A percentile compares a stretch with the other conserved stretches of the same genome.
Conservation (phyloP, 2,888 invertebrate species). For the Crocallis elinguaria region DNA sequence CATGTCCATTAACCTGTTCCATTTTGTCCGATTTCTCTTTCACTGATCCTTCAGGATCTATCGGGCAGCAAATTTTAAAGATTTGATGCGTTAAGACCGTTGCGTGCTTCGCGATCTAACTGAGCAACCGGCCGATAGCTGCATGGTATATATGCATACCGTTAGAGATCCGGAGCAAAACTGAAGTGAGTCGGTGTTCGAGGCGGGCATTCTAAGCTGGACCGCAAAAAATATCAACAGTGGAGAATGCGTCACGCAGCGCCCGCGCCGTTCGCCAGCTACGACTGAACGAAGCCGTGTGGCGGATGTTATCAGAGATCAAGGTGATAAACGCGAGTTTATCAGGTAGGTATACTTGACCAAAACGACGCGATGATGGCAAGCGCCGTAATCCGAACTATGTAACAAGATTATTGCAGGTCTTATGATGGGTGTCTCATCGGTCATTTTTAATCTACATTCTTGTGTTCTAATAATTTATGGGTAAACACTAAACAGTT, state of each 20-base stretch:
- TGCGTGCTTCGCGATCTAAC: conserved; percentile 46
- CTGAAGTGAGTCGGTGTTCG: conserved; percentile 56
- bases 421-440: neutral
- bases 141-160: conserved; percentile 71
- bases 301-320: conserved; percentile 51
- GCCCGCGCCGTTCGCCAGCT: conserved; percentile 43
- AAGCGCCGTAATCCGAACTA: conserved; percentile 20
- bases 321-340: conserved; percentile 48
- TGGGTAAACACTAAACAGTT: no score
- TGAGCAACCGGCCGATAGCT: conserved; percentile 47
- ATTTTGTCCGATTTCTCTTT: conserved; percentile 48
- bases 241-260: conserved; percentile 42
- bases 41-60: conserved; percentile 41
- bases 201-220: conserved; percentile 48
- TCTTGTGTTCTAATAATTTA: no score
- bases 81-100: conserved; percentile 45
- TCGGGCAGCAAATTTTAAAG: conserved; percentile 53
- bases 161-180: conserved; percentile 55
- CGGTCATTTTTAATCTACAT: neutral
- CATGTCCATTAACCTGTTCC: conserved; percentile 60
- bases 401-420: neutral
- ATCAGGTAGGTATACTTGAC: conserved; percentile 38
- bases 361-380: conserved; percentile 31
- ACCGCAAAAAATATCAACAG: conserved; percentile 66
- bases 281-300: conserved; percentile 36